These are phyloP conservation scores for Notechis scutatus DNA, from an alignment of 2,113 vertebrate genomes.

Conservation along the genomic window DNA sequence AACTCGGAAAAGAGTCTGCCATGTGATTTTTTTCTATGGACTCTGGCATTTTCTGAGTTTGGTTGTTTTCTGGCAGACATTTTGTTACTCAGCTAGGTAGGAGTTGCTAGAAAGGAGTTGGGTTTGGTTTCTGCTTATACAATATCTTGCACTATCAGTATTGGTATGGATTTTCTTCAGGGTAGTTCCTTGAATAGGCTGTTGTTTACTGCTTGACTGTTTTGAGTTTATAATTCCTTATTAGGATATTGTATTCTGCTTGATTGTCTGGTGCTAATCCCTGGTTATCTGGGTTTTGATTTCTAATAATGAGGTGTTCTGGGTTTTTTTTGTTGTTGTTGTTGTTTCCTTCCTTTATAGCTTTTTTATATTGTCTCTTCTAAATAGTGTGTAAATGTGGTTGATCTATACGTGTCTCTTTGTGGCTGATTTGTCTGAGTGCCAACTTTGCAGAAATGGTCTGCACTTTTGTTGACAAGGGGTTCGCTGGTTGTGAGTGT, in stretches of 20 bases:
- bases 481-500: too few relatives aligned
- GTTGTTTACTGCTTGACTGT: neutral
- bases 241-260: neutral
- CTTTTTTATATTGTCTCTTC: neutral
- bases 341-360: neutral
- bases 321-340: neutral
- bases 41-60: neutral
- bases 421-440: neutral
- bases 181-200: neutral
- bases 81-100: neutral
- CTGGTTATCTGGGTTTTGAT: neutral
- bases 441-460: too few relatives aligned
- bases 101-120: neutral
- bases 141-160: neutral
- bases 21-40: neutral
- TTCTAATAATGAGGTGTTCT: neutral
- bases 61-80: neutral
- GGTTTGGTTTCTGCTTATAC: neutral
- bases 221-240: neutral
- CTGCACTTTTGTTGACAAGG: too few relatives aligned
- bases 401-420: neutral
- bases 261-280: neutral
- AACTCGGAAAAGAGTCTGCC: neutral
- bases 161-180: neutral
- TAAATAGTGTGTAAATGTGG: neutral